Percentiles rank a stretch among this genome's conserved stretches.
phyloP scores from a whole-genome alignment of 2,113 vertebrate species.

The Sciurus niger region DNA sequence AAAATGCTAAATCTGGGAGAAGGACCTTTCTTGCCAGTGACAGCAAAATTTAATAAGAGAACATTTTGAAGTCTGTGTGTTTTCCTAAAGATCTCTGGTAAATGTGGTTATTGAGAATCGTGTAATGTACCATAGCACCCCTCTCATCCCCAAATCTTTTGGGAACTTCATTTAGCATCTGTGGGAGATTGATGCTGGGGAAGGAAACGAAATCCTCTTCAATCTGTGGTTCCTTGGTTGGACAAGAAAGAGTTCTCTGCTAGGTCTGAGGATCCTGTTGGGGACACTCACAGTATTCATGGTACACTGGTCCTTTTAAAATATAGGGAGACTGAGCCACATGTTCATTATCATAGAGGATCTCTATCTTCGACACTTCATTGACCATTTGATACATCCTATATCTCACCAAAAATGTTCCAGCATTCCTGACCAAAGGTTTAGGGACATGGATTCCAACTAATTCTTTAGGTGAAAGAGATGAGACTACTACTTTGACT shows the following conservation, averaged over 20 bases:
- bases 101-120: conserved; percentile 91
- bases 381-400: conserved; percentile 92
- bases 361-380: conserved; percentile 91
- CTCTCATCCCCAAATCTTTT: conserved; percentile 90
- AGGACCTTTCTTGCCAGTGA: conserved; percentile 95
- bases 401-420: conserved; percentile 94
- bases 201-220: conserved; percentile 92
- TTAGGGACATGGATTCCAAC: conserved; percentile 87
- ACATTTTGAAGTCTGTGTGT: conserved; percentile 99
- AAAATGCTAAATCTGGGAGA: conserved; percentile 95
- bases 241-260: conserved; percentile 82
- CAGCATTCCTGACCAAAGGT: conserved; percentile 94
- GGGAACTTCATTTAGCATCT: conserved; percentile 92
- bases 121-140: conserved; percentile 95
- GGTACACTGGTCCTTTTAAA: conserved; percentile 94
- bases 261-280: conserved; percentile 89
- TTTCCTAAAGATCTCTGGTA: conserved; percentile 94
- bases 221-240: conserved; percentile 91
- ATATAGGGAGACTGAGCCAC: conserved; percentile 94
- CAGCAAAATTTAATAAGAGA: conserved; percentile 96
- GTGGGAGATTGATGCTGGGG: conserved; percentile 91
- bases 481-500: conserved; percentile 93
- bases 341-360: conserved; percentile 90
- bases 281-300: conserved; percentile 95
- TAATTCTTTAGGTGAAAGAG: conserved; percentile 90